phyloP scores from a whole-genome alignment of 2,888 invertebrate species.

The Pantelozetes paolii region DNA sequence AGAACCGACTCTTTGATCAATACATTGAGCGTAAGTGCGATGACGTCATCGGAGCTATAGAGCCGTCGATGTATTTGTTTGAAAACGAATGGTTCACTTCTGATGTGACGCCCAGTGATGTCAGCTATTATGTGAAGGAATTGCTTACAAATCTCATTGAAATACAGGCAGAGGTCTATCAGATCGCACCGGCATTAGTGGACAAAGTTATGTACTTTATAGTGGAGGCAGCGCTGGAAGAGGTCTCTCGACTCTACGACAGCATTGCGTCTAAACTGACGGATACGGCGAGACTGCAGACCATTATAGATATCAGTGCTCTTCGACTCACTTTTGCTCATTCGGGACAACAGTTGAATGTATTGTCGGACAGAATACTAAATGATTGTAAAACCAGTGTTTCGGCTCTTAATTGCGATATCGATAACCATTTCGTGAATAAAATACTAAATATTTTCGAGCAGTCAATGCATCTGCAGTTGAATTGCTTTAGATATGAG shows the following conservation, averaged over 20 bases:
- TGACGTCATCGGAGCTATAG: conserved; percentile 90
- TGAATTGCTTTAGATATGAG: conserved; percentile 57
- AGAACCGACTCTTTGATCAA: conserved; percentile 52
- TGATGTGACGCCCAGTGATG: conserved; percentile 55
- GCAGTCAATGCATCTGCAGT: conserved; percentile 53
- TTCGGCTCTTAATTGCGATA: background rate
- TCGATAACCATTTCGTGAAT: conserved; percentile 48
- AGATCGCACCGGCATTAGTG: conserved; percentile 52
- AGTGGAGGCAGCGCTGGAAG: conserved; percentile 86
- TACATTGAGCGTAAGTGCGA: conserved; percentile 79
- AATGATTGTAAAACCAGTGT: conserved; percentile 29
- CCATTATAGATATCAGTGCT: conserved; percentile 41
- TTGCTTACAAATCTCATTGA: conserved; percentile 56
- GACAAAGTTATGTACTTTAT: conserved; percentile 42
- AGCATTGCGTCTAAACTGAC: conserved; percentile 58
- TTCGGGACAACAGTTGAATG: conserved; percentile 28
- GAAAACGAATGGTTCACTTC: conserved; percentile 32
- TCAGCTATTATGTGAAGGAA: conserved; percentile 75
- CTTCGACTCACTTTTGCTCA: conserved; percentile 38
- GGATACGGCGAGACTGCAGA: conserved; percentile 40
- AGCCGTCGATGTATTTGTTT: conserved; percentile 79
- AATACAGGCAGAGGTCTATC: conserved; percentile 57
- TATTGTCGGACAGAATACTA: conserved; percentile 22
- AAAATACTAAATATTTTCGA: conserved; percentile 52
- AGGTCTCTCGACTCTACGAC: conserved; percentile 78